Base-by-base conservation (phyloP, 92 coral and sea anemone genomes). In the Porites cylindrica region DNA sequence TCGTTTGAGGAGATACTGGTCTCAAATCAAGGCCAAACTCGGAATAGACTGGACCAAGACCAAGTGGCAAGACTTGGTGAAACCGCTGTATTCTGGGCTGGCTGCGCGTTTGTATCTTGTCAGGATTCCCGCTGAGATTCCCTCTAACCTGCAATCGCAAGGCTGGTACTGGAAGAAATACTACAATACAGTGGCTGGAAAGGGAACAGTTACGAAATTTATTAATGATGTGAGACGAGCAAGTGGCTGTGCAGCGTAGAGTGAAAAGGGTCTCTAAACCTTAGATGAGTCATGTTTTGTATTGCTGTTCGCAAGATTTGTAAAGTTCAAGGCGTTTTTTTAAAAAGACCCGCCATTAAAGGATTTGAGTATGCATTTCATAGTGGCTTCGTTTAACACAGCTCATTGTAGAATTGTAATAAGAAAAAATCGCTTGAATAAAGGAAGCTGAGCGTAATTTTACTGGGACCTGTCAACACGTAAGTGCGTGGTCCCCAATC, bases 51-150 rank as follows among this genome's bases (percentile, higher is more conserved):
- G 96, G 96, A 65, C 86, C 51, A 17, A 78, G 58, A 93, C 94
- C 0, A 10, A 70, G 23, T 93, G 96, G 96, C 1, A 51, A 20
- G 91, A 93, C 70, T 91, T 93, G 17, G 8, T 20, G 61, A 82
- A 88, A 76, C 96, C 94, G 75, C 84, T 93, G 72, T 93, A 88
- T 77, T 93, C 96, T 72, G 96, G 94, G 70, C 80, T 93, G 77
- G 96, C 96, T 71, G 96, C 96, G 8, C 92, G 96, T 20, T 78
- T 93, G 69, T 83, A 76, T 51, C 77, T 93, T 18, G 94, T 91
- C 66, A 82, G 85, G 21, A 67, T 93, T 81, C 79, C 91, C 11
- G 90, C 74, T 1, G 86, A 93, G 7, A 90, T 90, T 23, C 90
- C 94, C 7, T n/a, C 21, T 1, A 75, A 93, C 59, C 74, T 93